Base-by-base conservation (phyloP, 2,113 vertebrate species). In the Baryphthengus martii region DNA sequence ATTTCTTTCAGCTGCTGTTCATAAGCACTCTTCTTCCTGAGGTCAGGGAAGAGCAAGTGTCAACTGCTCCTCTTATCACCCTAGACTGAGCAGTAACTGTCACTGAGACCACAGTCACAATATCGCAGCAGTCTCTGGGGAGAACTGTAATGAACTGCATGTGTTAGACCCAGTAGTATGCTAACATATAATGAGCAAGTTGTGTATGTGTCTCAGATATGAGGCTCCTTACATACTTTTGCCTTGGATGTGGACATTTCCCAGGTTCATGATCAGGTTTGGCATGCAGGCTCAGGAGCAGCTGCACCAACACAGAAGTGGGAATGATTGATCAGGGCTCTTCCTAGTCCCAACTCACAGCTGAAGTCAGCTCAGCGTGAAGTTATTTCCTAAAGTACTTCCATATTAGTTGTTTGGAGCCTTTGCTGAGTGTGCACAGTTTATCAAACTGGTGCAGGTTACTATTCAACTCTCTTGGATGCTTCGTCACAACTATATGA, bases 231-330 rank as follows among this genome's bases (percentile, higher is more conserved):
- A 10, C 11, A 10, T 9, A 87, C 40, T 7, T 66, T 87, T 66
- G 55, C 40, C 40, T 62, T n/a, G 17, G 19, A 7, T 40, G 13
- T 6, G 35, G n/a, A 10, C 9, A 11, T 85, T 88, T 71, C 40
- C 12, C 35, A 55, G 19, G 20, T 20, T 19, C 6, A 1, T 28
- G 33, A 35, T 35, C n/a, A 59, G 15, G 26, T 26, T 80, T 55
- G 8, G 21, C 0, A 0, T 31, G 24, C 44, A 71, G 74, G 17
- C 26, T 80, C 40, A 55, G 14, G 8, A 71, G 40, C 58, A 80
- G 56, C 8, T 44, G 44, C 39, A 66, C 15, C 40, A 17, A 6
- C 0, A 1, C 29, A 42, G 26, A 2, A 4, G 15, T 17, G 31
- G 39, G 40, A 72, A 29, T 49, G 44, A n/a, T 7, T 49, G 56